Base-by-base conservation (phyloP, 2,888 invertebrate species). In the Cataglyphis albicans region DNA sequence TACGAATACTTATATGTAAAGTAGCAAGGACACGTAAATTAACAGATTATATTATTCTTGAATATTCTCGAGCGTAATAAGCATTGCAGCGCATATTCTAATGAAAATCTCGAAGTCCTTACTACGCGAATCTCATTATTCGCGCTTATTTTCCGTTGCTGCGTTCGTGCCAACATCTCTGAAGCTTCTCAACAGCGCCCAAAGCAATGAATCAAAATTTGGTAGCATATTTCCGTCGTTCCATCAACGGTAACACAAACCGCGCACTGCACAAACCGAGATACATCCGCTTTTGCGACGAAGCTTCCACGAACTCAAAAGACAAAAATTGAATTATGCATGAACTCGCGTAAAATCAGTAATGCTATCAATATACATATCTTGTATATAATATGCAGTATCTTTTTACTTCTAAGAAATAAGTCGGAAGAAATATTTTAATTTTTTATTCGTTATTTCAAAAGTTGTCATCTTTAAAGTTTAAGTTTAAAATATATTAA, bases 21-120 rank as follows among this genome's bases (percentile, higher is more conserved):
- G 32, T 57, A 59, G 44, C 70, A 18, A 78, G 44, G 78, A 72
- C 59, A 72, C 59, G 78, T 72, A 72, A 80, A 80, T 80, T 80
- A 80, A 59, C 78, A 55, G 61, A 80, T 80, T 80, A 21, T 59
- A 25, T 78, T 78, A 80, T 32, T 72, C 72, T 59, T 35, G 44
- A 80, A 59, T 59, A 59, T 59, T 80, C 78, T 72, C 78, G 59
- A 72, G 72, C 44, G 35, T 80, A 80, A 72, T 59, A 61, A 80
- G 48, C 78, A 35, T 32, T 44, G 63, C 48, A 21, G 72, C 21
- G 41, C 59, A 44, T 41, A 38, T 41, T 59, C 55, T 81, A 73
- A 87, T 84, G 87, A 81, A 85, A 78, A 78, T 78, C 72, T 59
- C 61, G 18, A 82, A 76, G 67, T 65, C 52, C 67, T 82, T 68